phyloP scores from a whole-genome alignment of 1,140 invertebrate species.

The Drosophila pectinifera region DNA sequence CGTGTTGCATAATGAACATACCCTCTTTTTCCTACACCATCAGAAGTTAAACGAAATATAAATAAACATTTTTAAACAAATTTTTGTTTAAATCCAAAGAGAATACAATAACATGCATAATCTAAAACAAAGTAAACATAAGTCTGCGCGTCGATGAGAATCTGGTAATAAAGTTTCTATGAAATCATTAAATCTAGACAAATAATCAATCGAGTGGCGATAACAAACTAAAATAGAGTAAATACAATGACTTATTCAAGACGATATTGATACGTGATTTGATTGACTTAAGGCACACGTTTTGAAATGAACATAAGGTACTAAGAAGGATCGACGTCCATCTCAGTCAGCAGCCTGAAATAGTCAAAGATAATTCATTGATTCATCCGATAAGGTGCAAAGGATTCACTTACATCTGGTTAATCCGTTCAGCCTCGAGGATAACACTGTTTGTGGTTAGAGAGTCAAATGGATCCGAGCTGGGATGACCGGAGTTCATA shows the following conservation, averaged over 20 bases:
- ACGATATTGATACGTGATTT: not conserved
- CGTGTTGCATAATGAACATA: not conserved
- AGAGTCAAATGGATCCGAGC: constrained; percentile 36
- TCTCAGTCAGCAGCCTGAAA: constrained; percentile 46
- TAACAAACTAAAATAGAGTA: constrained; percentile 23
- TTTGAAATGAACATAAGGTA: not conserved
- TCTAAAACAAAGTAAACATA: constrained; percentile 11
- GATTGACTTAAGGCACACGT: not conserved
- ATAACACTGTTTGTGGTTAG: constrained; percentile 34
- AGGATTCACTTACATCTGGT: constrained; percentile 36
- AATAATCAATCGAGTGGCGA: not conserved
- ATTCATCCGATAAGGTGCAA: not conserved
- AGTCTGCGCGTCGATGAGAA: not conserved
- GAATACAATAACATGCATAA: constrained; percentile 1
- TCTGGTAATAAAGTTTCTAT: not conserved
- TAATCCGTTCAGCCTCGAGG: constrained; percentile 23
- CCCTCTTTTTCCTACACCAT: not conserved
- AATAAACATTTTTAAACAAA: constrained; percentile 4
- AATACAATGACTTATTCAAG: not conserved
- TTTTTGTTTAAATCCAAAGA: not conserved
- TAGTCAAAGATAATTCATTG: not conserved
- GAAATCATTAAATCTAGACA: not conserved
- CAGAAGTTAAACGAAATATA: constrained; percentile 3
- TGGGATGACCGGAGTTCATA: constrained; percentile 6
- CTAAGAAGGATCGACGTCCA: constrained; percentile 29